These are phyloP conservation scores for Catharus ustulatus DNA, from an alignment of 2,797 vertebrate species.

Conservation along the genomic window DNA sequence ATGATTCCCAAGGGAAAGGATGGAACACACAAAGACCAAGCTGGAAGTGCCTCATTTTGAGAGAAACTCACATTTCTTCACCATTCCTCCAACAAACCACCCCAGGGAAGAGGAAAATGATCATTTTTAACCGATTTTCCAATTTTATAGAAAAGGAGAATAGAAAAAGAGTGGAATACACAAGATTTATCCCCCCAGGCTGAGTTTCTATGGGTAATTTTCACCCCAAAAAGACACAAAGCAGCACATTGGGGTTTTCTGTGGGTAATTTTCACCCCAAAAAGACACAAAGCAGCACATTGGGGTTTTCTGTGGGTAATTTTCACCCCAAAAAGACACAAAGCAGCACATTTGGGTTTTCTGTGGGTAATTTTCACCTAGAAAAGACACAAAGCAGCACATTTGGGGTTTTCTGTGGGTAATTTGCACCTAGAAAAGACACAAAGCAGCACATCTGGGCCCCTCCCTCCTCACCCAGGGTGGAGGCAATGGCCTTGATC, in stretches of 20 bases:
- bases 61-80: background rate
- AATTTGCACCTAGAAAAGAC: accelerated
- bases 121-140: accelerated
- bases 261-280: accelerated
- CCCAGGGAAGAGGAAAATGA: background rate
- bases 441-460: background rate
- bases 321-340: background rate
- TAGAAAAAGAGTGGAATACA: background rate
- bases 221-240: accelerated
- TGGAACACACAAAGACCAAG: background rate
- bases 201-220: accelerated
- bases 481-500: conserved; percentile 65
- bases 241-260: background rate
- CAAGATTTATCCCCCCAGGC: accelerated
- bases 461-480: conserved; percentile 64
- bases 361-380: accelerated
- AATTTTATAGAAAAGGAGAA: background rate
- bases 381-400: background rate
- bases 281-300: background rate
- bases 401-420: accelerated
- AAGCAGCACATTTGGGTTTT: background rate
- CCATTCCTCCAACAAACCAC: background rate
- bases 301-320: accelerated
- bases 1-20: background rate
- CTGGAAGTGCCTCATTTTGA: background rate